Evolutionary conservation across 2,888 invertebrate species (phyloP), one percentile per base, ranked within the genome.

Genomic region (Tetragonisca angustula): DNA sequence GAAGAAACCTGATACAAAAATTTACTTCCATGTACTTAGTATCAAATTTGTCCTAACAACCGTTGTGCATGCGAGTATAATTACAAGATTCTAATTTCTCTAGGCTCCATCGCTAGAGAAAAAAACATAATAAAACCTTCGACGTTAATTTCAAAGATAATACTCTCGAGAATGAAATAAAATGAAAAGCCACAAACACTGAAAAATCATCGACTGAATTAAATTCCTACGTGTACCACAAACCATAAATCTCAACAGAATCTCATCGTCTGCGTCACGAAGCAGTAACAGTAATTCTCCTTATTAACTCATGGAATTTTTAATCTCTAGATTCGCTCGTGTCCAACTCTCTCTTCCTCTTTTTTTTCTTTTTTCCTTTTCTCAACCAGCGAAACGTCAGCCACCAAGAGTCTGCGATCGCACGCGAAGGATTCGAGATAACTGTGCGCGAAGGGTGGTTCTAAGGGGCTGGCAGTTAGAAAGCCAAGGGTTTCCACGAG

Each of bases 361-460:
- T 5, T 43, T 3, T 6, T 6, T n/a, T 36, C 21, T 11, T 2
- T 21, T 50, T 64, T 52, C 72, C 64, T 76, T 43, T 24, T 70
- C 59, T 50, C 43, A 32, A 19, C 76, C 68, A 59, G 52, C 69
- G 65, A 82, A 87, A 83, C 71, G 89, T 83, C 82, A 75, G 80
- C 73, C 62, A 77, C 76, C 76, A 77, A 85, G 72, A 36, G 83
- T 83, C 87, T 80, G 43, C 43, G 89, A 88, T 88, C 85, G 81
- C 73, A 62, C 71, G 77, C 72, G 89, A 84, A 88, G 86, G 83
- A 71, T 69, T 73, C 52, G 86, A 90, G 90, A 91, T 91, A 91
- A 91, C 87, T 81, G 74, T 69, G 77, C 79, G 61, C 70, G 72
- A 79, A 43, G 74, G 83, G 76, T 81, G 67, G 79, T 78, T 84